phyloP scores from a whole-genome alignment of 2,888 invertebrate genomes.

The Rhorus exstirpatorius region DNA sequence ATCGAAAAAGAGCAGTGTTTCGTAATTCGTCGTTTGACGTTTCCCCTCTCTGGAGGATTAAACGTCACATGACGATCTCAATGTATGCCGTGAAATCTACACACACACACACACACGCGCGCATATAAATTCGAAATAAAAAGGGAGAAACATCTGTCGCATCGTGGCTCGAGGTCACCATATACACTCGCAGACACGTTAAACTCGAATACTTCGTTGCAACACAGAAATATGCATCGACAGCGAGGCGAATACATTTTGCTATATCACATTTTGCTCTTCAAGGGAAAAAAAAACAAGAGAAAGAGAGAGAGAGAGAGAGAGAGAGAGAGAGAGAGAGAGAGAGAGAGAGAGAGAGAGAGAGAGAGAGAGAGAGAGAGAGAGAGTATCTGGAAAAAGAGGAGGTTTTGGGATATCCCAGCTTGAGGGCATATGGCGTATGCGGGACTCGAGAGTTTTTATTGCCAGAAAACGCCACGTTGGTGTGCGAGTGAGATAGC shows the following conservation, averaged over 20 bases:
- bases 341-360: constrained; percentile 20
- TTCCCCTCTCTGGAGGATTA: constrained; percentile 2
- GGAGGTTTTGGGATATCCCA: constrained; percentile 40
- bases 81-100: constrained; percentile 16
- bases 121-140: background rate
- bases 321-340: constrained; percentile 35
- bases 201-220: constrained; percentile 39
- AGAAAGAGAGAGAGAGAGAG: constrained; percentile 11
- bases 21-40: constrained; percentile 40
- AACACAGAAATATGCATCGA: background rate
- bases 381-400: no score
- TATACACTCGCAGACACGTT: constrained; percentile 12
- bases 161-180: constrained; percentile 72
- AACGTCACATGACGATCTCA: constrained; percentile 27
- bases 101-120: background rate
- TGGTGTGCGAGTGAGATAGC: constrained; percentile 15
- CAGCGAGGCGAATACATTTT: constrained; percentile 12
- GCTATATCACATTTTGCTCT: constrained; percentile 36
- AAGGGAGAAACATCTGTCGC: constrained; percentile 69
- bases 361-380: background rate
- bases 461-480: constrained; percentile 52
- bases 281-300: constrained; percentile 18
- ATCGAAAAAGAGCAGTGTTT: constrained; percentile 43
- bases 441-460: constrained; percentile 61
- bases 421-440: constrained; percentile 73